Percentiles rank a stretch among this genome's conserved stretches.
Evolutionary conservation across 2,888 invertebrate species (phyloP).

Genomic region (Campoplex nolae): DNA sequence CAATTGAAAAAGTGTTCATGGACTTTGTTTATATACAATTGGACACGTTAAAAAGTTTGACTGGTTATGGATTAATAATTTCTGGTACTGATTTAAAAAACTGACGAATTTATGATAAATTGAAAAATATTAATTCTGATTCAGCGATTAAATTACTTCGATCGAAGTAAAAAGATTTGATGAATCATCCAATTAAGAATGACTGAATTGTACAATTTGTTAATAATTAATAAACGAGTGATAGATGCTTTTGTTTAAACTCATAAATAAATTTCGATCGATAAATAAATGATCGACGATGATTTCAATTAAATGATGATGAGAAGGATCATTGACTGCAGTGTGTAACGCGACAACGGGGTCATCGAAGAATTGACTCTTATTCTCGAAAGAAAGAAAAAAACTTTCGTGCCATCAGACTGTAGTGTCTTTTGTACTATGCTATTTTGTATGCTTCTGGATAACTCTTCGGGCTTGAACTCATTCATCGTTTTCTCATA

Average conservation of each 20-base stretch:
- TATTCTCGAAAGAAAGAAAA: neutral
- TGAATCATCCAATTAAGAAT: neutral
- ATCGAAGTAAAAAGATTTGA: neutral
- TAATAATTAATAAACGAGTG: too few species aligned
- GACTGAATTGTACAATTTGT: too few species aligned
- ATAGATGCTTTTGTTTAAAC: too few species aligned
- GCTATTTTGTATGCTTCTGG: neutral
- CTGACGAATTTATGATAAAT: too few species aligned
- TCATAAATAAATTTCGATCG: too few species aligned
- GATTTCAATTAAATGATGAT: neutral
- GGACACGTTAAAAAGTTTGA: neutral
- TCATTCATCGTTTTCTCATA: constrained; percentile 45
- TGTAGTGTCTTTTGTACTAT: neutral
- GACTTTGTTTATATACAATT: neutral
- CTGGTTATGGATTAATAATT: neutral
- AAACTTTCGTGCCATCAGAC: neutral
- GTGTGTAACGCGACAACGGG: neutral
- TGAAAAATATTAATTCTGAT: neutral
- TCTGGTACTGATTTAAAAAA: too few species aligned
- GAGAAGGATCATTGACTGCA: neutral
- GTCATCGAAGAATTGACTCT: neutral
- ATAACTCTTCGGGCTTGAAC: constrained; percentile 25
- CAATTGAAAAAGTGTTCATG: neutral
- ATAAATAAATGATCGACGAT: neutral
- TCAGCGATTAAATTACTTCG: neutral